These are phyloP conservation scores for Synanthedon vespiformis DNA, from an alignment of 2,888 invertebrate genomes.

Conservation along the genomic window DNA sequence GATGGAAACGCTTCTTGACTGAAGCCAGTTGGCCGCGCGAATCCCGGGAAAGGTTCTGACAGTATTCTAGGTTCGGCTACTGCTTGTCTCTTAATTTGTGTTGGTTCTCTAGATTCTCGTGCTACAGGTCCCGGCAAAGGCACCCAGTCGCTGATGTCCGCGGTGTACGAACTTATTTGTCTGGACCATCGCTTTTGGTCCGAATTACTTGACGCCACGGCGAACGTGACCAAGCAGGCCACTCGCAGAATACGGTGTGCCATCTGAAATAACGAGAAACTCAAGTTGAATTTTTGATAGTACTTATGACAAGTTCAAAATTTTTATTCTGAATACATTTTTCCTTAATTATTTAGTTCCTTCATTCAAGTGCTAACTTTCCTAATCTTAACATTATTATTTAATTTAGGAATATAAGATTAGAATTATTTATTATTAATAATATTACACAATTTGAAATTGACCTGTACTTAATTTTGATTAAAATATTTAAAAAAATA, in stretches of 20 bases:
- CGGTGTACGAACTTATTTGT: conserved; percentile 58
- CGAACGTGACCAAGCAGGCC: conserved; percentile 31
- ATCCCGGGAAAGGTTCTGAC: conserved; percentile 48
- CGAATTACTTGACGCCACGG: conserved; percentile 30
- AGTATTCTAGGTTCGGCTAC: conserved; percentile 60
- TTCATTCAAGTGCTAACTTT: too few species aligned
- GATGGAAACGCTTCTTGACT: conserved; percentile 41
- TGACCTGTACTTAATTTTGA: too few species aligned
- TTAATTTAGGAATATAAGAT: too few species aligned
- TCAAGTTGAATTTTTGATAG: neutral
- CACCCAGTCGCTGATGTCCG: conserved; percentile 61
- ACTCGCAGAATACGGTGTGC: conserved; percentile 32
- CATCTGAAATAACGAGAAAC: conserved; percentile 39
- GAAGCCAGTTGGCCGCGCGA: conserved; percentile 34
- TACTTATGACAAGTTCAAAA: too few species aligned
- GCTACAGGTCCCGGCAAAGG: conserved; percentile 47
- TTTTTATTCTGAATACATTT: too few species aligned
- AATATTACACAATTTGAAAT: too few species aligned
- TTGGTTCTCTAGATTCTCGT: conserved; percentile 16
- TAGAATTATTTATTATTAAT: too few species aligned
- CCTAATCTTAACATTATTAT: too few species aligned
- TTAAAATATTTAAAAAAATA: too few species aligned
- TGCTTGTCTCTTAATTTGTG: conserved; percentile 48
- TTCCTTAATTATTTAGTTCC: too few species aligned
- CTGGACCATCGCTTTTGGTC: conserved; percentile 59